Base-by-base conservation (phyloP, 1,140 invertebrate genomes). In the Steinernema feltiae region DNA sequence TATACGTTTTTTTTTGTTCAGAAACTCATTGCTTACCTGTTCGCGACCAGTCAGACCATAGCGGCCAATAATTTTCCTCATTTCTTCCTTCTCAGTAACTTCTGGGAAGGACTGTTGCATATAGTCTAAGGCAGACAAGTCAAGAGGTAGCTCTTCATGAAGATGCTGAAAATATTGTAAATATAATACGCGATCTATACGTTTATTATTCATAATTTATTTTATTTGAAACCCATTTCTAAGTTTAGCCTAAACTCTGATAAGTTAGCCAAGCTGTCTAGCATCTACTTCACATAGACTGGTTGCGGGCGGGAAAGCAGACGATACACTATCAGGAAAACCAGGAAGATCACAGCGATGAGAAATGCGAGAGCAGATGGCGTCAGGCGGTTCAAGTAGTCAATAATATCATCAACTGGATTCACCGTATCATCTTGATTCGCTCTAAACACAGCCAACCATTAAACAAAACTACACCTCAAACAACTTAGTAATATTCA, bases 61-160 rank as follows among this genome's bases (percentile, higher is more conserved):
- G 76, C 96, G 90, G 1, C 97, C 97, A 84, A 99, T 96, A 79
- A 99, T 98, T 88, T 97, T 97, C 71, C 97, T 90, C 95, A 99
- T 99, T 87, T 98, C 96, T 88, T 99, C 97, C 32, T 92, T 91
- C 87, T 99, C 97, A 83, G 98, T 98, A 0, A 99, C 92, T 27
- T 97, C 94, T 0, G 97, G 96, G 87, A 97, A 99, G 78, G 91
- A 90, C 83, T 92, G 92, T 92, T 99, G 92, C 97, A 99, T 99
- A 86, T 97, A 99, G 78, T 99, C 96, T 15, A 99, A 87, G 3
- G 97, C 95, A 24, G 94, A 94, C 72, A 95, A 87, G 84, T 98
- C 93, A 80, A 99, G 87, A 87, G 99, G 96, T 0, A 99, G 88
- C 29, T 97, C 89, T 88, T 99, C 97, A 83, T 97, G 94, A 74